A percentile compares a stretch with the other conserved stretches of the same genome.
phyloP scores from a whole-genome alignment of 2,888 invertebrate genomes.

The Drosophila mimetica region DNA sequence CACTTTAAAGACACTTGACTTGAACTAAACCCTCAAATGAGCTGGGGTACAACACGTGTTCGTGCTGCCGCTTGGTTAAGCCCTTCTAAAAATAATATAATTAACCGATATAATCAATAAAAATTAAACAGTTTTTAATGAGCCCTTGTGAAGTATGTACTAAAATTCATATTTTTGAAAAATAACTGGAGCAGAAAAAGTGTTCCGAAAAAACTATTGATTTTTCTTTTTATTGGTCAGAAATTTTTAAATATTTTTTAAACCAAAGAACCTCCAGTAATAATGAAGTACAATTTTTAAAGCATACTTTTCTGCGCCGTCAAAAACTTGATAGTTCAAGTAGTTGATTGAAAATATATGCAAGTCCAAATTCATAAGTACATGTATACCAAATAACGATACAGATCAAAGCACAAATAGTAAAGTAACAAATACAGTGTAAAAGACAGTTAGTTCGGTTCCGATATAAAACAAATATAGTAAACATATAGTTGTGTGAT shows the following conservation, averaged over 20 bases:
- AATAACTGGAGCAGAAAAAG: slow-evolving; percentile 23
- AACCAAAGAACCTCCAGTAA: too few species aligned
- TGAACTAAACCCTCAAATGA: neutral
- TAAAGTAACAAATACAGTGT: slow-evolving; percentile 22
- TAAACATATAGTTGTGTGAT: slow-evolving; percentile 9
- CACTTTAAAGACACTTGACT: neutral
- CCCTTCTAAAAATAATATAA: slow-evolving; percentile 30
- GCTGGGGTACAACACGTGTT: neutral
- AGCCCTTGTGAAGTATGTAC: slow-evolving; percentile 3
- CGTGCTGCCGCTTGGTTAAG: neutral
- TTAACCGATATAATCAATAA: slow-evolving; percentile 21
- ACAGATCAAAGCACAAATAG: slow-evolving; percentile 28
- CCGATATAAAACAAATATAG: slow-evolving; percentile 20
- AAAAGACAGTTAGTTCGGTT: slow-evolving; percentile 4
- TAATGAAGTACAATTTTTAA: neutral
- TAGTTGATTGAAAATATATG: neutral
- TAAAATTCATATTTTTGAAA: neutral
- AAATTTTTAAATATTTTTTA: too few species aligned
- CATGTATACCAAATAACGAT: slow-evolving; percentile 5
- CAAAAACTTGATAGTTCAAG: neutral
- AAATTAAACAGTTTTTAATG: slow-evolving; percentile 3
- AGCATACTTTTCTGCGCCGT: neutral
- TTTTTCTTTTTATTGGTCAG: neutral
- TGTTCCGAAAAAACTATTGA: neutral
- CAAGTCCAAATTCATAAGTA: neutral